A percentile compares a stretch with the other conserved stretches of the same genome.
phyloP scores from a whole-genome alignment of 2,888 invertebrate species.

The Eudemis profundana region DNA sequence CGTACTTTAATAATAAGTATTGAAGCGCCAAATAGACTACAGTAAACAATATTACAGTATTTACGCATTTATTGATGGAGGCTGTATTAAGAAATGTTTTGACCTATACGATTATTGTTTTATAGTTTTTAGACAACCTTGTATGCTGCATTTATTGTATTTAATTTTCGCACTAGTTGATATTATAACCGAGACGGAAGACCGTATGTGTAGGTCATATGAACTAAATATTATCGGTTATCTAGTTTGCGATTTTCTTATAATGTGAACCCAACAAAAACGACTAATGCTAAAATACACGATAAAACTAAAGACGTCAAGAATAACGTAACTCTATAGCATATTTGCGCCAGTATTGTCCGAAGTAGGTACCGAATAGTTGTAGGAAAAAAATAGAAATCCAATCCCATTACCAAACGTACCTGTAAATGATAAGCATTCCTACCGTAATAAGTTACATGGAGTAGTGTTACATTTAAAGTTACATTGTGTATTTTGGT shows the following conservation, averaged over 20 bases:
- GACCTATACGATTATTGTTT: conserved; percentile 58
- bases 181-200: background rate
- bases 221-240: background rate
- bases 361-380: too few relatives aligned
- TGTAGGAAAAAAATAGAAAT: too few relatives aligned
- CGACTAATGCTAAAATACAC: too few relatives aligned
- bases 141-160: conserved; percentile 40
- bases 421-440: too few relatives aligned
- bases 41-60: conserved; percentile 64
- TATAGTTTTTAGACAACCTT: conserved; percentile 70
- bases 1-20: conserved; percentile 50
- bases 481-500: too few relatives aligned
- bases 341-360: too few relatives aligned
- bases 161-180: background rate
- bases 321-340: too few relatives aligned
- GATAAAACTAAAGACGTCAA: too few relatives aligned
- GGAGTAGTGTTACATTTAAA: too few relatives aligned
- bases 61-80: conserved; percentile 79
- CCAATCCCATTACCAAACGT: too few relatives aligned
- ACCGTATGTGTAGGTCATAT: background rate
- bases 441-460: too few relatives aligned
- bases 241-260: background rate
- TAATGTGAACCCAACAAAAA: too few relatives aligned
- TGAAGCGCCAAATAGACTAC: conserved; percentile 41
- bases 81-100: conserved; percentile 63